Evolutionary conservation across 2,888 invertebrate species (phyloP).

Genomic region (Cataglyphis livida): DNA sequence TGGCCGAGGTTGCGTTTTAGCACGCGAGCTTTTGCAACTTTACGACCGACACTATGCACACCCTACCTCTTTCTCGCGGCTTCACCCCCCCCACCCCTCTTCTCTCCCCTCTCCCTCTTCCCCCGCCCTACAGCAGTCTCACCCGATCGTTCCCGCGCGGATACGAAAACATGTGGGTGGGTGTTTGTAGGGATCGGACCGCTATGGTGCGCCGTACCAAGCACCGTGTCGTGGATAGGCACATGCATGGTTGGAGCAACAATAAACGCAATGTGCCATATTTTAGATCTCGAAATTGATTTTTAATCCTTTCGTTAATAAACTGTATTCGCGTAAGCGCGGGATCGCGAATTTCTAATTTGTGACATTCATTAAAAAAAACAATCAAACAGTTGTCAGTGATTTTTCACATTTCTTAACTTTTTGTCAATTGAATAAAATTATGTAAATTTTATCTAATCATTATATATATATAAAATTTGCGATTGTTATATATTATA

Average conservation of each 20-base stretch:
- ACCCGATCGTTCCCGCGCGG: conserved; percentile 21
- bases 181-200: conserved; percentile 37
- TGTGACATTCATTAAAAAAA: background rate
- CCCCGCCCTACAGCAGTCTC: background rate
- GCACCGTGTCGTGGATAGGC: conserved; percentile 55
- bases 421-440: background rate
- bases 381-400: background rate
- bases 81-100: no score
- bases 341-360: conserved; percentile 3
- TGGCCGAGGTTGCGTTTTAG: conserved; percentile 58
- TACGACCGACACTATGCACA: conserved; percentile 58
- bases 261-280: conserved; percentile 37
- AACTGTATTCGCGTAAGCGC: background rate
- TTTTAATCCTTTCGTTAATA: conserved; percentile 16
- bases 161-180: conserved; percentile 52
- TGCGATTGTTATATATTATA: background rate
- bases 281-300: conserved; percentile 38
- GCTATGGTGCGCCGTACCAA: conserved; percentile 60
- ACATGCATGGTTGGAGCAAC: conserved; percentile 44
- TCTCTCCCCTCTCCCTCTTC: no score
- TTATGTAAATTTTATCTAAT: background rate
- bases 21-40: conserved; percentile 66
- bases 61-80: conserved; percentile 40
- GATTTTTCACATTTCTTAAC: background rate
- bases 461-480: background rate